Conservation (phyloP, 2,888 invertebrate genomes). For the Phymatocera aterrima region DNA sequence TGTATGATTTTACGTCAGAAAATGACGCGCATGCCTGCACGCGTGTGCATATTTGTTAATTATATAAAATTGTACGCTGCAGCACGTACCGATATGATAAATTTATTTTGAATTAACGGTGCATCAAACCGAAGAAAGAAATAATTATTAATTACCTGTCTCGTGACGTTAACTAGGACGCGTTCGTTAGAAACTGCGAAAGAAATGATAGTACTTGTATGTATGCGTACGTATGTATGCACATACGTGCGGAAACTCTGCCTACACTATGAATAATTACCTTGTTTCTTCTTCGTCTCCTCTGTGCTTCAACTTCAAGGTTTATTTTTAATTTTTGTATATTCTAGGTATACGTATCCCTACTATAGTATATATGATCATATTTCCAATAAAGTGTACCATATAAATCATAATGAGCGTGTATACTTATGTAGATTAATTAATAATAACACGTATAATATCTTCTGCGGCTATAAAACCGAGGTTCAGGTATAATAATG, state of each 20-base stretch:
- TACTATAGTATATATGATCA: no score
- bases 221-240: background rate
- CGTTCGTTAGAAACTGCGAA: background rate
- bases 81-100: background rate
- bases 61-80: no score
- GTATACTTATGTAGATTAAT: no score
- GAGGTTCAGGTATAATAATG: no score
- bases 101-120: background rate
- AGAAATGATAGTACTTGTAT: background rate
- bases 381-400: no score
- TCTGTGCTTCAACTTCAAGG: no score
- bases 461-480: no score
- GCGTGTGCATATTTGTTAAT: background rate
- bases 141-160: background rate
- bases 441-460: no score
- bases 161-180: background rate
- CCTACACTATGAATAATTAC: slow-evolving; percentile 10
- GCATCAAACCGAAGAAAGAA: background rate
- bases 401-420: no score
- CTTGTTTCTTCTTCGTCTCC: background rate
- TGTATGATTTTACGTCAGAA: no score
- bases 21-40: background rate
- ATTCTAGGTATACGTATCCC: background rate
- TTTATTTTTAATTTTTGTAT: background rate
- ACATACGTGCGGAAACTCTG: background rate